Conservation (phyloP, 2,797 vertebrate species). For the Sardinella longiceps region DNA sequence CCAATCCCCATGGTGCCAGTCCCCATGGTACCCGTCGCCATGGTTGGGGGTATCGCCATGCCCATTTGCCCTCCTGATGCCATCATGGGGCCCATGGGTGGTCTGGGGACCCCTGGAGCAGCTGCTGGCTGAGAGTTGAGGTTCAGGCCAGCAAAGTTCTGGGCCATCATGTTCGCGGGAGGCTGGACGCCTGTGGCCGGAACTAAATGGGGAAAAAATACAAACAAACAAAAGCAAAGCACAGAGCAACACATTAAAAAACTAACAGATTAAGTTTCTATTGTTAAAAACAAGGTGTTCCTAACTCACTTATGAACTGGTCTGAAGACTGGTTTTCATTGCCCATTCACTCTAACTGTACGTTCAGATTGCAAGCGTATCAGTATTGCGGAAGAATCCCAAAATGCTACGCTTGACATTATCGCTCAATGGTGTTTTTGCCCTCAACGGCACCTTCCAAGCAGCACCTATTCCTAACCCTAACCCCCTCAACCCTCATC, state of each 20-base stretch:
- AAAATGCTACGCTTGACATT: too few relatives aligned
- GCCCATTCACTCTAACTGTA: neutral
- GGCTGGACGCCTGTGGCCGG: constrained; percentile 80
- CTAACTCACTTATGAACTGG: neutral
- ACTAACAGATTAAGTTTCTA: neutral
- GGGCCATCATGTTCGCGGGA: constrained; percentile 85
- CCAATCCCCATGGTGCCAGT: constrained; percentile 68
- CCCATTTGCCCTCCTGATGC: constrained; percentile 63
- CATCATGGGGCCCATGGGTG: constrained; percentile 78
- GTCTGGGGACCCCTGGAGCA: constrained; percentile 72
- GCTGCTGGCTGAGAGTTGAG: constrained; percentile 81
- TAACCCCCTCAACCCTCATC: too few relatives aligned
- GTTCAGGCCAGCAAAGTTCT: constrained; percentile 89
- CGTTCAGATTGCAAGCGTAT: too few relatives aligned
- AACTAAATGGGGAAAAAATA: neutral
- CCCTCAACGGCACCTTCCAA: too few relatives aligned
- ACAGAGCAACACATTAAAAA: neutral
- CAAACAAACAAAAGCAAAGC: neutral
- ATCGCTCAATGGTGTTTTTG: too few relatives aligned
- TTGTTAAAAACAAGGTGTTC: neutral
- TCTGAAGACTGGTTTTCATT: too few relatives aligned
- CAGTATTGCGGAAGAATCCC: too few relatives aligned
- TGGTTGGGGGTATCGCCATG: constrained; percentile 74
- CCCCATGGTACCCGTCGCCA: constrained; percentile 70
- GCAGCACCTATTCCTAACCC: too few relatives aligned